phyloP scores from a whole-genome alignment of 2,113 vertebrate genomes.

The Entosphenus tridentatus region DNA sequence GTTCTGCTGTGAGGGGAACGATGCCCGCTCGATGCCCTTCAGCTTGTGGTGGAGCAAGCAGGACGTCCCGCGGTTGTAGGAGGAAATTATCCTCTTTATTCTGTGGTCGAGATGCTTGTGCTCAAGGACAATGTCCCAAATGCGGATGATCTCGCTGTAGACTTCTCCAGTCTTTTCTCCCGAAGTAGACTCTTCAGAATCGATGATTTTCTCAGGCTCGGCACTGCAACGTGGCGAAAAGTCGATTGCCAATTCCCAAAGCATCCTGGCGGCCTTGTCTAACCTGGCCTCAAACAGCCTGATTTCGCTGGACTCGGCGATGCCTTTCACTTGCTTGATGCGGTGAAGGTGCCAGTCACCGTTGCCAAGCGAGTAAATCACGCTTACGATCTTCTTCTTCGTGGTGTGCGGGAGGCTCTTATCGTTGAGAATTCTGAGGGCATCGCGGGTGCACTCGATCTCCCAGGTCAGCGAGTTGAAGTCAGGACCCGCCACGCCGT shows the following conservation, averaged over 20 bases:
- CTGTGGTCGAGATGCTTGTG: conserved; percentile 26
- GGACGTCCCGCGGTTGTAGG: conserved; percentile 30
- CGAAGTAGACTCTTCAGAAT: conserved; percentile 13
- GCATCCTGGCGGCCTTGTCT: conserved; percentile 33
- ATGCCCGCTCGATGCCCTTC: conserved; percentile 22
- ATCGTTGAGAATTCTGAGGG: conserved; percentile 27
- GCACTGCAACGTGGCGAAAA: conserved; percentile 44
- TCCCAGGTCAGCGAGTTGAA: conserved; percentile 50
- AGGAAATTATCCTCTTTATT: conserved; percentile 24
- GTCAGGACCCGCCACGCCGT: conserved; percentile 18
- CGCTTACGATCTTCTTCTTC: conserved; percentile 27
- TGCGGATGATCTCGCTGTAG: conserved; percentile 42
- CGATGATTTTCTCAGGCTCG: conserved; percentile 28
- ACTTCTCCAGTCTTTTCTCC: conserved; percentile 21
- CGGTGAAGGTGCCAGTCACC: conserved; percentile 37
- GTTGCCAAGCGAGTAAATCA: conserved; percentile 31
- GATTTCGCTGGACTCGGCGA: conserved; percentile 20
- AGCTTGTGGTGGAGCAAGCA: conserved; percentile 37
- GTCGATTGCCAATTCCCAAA: conserved; percentile 40
- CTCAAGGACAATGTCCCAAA: conserved; percentile 40
- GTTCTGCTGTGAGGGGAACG: conserved; percentile 15
- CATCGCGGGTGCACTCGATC: conserved; percentile 37
- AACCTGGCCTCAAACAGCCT: conserved; percentile 37
- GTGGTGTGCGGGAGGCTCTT: conserved; percentile 25
- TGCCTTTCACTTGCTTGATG: conserved; percentile 24